phyloP scores from a whole-genome alignment of 1,140 invertebrate species.

The Cydia splendana region DNA sequence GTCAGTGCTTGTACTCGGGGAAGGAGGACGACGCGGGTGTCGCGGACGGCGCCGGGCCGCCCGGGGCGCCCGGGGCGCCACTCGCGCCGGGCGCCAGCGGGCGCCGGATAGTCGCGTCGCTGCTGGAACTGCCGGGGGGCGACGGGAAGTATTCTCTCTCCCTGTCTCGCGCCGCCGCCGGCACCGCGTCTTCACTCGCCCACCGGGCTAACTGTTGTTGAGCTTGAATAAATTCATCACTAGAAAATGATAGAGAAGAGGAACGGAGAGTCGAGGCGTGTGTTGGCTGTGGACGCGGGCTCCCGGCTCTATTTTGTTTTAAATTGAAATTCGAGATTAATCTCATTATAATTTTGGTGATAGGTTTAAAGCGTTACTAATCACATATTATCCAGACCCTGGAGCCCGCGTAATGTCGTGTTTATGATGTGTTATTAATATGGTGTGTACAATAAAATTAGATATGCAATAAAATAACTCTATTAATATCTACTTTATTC shows the following conservation, averaged over 20 bases:
- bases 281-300: constrained; percentile 53
- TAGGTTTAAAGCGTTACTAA: neutral
- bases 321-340: no score
- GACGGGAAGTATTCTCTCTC: constrained; percentile 81
- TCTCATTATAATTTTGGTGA: neutral
- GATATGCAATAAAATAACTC: neutral
- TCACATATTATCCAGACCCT: neutral
- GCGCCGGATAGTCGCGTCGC: constrained; percentile 49
- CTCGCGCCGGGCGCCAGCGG: constrained; percentile 52
- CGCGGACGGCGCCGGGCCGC: constrained; percentile 52
- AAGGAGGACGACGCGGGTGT: constrained; percentile 64
- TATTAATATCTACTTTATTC: neutral
- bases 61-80: constrained; percentile 47
- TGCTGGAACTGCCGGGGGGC: constrained; percentile 63
- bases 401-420: constrained; percentile 18
- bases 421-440: constrained; percentile 20
- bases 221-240: constrained; percentile 97
- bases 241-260: constrained; percentile 90
- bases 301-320: constrained; percentile 41
- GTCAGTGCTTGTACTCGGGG: constrained; percentile 81
- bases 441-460: neutral
- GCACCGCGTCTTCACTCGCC: constrained; percentile 92
- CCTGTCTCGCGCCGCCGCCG: constrained; percentile 78
- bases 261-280: constrained; percentile 76
- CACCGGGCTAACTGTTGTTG: constrained; percentile 94